Conservation (phyloP, 1,140 invertebrate species). For the Grapholita molesta region DNA sequence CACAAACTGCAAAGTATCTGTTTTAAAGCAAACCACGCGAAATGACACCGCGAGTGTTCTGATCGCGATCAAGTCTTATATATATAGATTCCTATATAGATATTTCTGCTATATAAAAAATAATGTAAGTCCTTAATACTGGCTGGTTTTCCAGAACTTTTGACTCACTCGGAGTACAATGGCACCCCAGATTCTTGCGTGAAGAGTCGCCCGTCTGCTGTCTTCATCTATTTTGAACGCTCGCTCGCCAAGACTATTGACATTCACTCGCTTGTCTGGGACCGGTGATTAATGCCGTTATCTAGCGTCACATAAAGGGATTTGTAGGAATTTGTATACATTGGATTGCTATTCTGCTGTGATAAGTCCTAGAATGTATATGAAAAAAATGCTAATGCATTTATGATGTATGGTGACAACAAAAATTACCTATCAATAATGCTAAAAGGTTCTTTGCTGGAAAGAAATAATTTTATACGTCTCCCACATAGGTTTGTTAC, state of each 20-base stretch:
- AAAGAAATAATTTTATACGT: too few relatives aligned
- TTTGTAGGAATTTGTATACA: constrained; percentile 26
- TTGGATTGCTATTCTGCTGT: constrained; percentile 24
- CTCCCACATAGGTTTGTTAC: too few relatives aligned
- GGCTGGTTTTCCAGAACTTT: neutral
- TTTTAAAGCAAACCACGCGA: too few relatives aligned
- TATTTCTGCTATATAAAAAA: too few relatives aligned
- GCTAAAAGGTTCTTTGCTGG: too few relatives aligned
- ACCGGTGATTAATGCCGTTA: neutral
- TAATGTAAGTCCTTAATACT: neutral
- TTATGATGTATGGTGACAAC: too few relatives aligned
- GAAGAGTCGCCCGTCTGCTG: neutral
- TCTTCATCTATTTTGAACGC: constrained; percentile 9
- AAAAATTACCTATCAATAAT: too few relatives aligned
- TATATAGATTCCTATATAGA: too few relatives aligned
- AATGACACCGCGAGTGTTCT: too few relatives aligned
- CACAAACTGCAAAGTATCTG: too few relatives aligned
- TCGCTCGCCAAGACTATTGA: constrained; percentile 8
- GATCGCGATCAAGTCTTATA: too few relatives aligned
- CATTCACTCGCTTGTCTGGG: neutral
- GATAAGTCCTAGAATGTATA: too few relatives aligned
- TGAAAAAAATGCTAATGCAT: neutral
- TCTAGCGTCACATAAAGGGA: neutral
- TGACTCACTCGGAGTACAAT: neutral
- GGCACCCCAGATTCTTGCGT: neutral